phyloP scores from a whole-genome alignment of 2,113 vertebrate genomes.

The Neoarius graeffei region DNA sequence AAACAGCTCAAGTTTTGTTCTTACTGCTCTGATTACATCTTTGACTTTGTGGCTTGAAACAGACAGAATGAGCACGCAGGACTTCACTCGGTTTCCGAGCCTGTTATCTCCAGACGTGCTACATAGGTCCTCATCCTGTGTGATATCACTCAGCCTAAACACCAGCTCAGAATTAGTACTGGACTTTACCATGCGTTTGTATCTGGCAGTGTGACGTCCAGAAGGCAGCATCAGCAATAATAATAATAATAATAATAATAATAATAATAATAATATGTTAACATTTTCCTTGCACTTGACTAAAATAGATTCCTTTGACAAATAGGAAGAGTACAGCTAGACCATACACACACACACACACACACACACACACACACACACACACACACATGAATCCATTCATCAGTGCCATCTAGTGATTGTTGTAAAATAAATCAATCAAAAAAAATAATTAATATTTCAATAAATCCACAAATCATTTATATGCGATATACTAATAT shows the following conservation, averaged over 20 bases:
- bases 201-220: background rate
- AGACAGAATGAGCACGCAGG: slow-evolving; percentile 2
- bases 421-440: slow-evolving; percentile 16
- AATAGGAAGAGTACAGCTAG: background rate
- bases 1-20: background rate
- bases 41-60: slow-evolving; percentile 37
- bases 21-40: slow-evolving; percentile 42
- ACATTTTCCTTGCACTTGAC: background rate
- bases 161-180: background rate
- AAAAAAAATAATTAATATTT: background rate
- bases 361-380: slow-evolving; percentile 5
- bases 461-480: background rate
- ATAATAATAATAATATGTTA: background rate
- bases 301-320: background rate
- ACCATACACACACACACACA: slow-evolving; percentile 1
- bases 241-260: background rate
- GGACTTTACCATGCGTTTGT: background rate
- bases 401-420: slow-evolving; percentile 77
- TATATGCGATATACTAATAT: background rate
- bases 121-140: background rate
- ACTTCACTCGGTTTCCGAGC: slow-evolving; percentile 34
- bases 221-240: background rate
- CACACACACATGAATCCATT: slow-evolving; percentile 55
- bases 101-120: slow-evolving; percentile 27
- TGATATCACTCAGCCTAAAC: background rate